Evolutionary conservation across 2,113 vertebrate species (phyloP), one percentile per base, ranked within the genome.

Genomic region (Ovis canadensis): DNA sequence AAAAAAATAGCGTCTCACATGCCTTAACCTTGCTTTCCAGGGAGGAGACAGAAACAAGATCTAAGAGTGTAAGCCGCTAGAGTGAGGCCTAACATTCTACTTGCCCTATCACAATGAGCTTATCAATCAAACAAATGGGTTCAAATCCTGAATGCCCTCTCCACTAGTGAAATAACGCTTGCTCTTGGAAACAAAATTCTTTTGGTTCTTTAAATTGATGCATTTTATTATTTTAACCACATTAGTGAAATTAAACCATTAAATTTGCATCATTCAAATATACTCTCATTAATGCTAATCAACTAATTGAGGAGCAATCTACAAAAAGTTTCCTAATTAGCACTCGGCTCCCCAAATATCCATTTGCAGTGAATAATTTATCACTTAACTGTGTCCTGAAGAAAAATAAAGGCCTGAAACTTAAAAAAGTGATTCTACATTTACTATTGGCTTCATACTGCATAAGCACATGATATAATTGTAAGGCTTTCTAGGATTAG

Each of bases 211-310:
- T 91, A 64, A 97, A 97, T 97, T 97, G 95, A 95, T 16, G 96
- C 90, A 96, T 97, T 89, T 74, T 64, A 98, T 97, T 83, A 91
- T 15, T 97, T 98, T 97, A 83, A 92, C 21, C 3, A 36, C 95
- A 93, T 98, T 95, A 45, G 80, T 3, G 3, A 98, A 98, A 96
- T 98, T 98, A 97, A 98, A 88, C 88, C 67, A 97, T 98, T 98
- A 98, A 97, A 94, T 94, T 82, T 97, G 91, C 91, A 94, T 97
- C 98, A 97, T 97, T 97, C 90, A 96, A 98, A 88, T 55, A 77
- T 71, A 88, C 48, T 96, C 92, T 60, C 81, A 88, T 98, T 98
- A 98, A 91, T 36, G 77, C 71, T 97, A 97, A 83, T 74, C 91
- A 97, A 92, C 93, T 98, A 97, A 98, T 95, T 96, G 95, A 98